Evolutionary conservation across 1,140 invertebrate genomes (phyloP), one percentile per base, ranked within the genome.

Genomic region (Oedothorax gibbosus): DNA sequence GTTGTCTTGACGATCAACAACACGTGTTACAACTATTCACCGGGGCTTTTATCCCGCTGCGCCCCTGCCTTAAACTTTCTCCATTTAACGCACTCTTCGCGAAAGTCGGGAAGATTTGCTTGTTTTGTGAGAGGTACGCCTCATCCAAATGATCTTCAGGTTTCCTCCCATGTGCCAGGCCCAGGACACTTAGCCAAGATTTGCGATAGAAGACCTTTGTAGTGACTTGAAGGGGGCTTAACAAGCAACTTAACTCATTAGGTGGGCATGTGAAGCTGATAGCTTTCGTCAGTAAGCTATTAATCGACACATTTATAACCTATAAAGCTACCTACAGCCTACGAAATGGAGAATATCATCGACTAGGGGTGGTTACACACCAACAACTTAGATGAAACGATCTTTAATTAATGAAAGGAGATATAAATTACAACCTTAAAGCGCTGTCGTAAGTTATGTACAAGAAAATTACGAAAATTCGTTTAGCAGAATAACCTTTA

Each of bases 11-110:
- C 80, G 80, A 82, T 82, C 80, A 82, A 82, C 80, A 82, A 82
- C 80, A 82, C 80, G 80, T 82, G 80, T 82, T 82, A 82, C 80
- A 73, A 82, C 80, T 65, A 82, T 82, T 82, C 80, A 73, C 80
- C 49, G 56, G 56, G 18, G 20, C 80, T 82, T 62, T 82, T 73
- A 62, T 82, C 80, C 80, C 56, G 80, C 69, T 54, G 80, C 54
- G 80, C 20, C 69, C 50, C 18, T n/a, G 69, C 35, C 69, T 49
- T n/a, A 82, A 82, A 82, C 80, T 82, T 82, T 82, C 80, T 82
- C 80, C 68, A 82, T 82, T 82, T 82, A 82, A 82, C 66, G 64
- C 69, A 82, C 79, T 82, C 69, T 54, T 49, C 64, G 54, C 51
- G 51, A 60, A 71, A 64, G 66, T 71, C 56, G 54, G 54, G 57